These are phyloP conservation scores for Otocyon megalotis DNA, from an alignment of 2,113 vertebrate genomes.

Conservation along the genomic window DNA sequence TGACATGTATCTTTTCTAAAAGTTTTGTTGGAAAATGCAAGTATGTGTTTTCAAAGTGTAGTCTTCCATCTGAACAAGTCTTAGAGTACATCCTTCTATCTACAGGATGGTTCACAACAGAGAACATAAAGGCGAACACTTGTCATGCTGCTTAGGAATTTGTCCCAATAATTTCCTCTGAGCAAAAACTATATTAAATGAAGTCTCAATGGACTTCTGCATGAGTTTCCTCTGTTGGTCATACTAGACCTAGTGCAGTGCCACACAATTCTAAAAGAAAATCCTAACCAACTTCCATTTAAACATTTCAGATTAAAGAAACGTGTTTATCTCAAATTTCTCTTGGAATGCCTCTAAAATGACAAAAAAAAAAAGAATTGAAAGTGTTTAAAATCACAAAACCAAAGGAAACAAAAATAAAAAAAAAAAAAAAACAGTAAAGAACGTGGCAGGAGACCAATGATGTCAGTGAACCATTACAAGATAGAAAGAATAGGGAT, in stretches of 20 bases:
- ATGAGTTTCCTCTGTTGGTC: background rate
- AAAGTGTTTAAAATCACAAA: conserved; percentile 46
- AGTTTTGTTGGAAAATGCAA: background rate
- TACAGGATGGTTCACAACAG: background rate
- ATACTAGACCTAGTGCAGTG: background rate
- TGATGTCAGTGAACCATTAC: background rate
- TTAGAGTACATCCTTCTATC: background rate
- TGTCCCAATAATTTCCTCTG: background rate
- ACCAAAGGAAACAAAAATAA: background rate
- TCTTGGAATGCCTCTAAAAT: background rate
- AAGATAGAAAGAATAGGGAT: background rate
- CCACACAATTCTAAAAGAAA: background rate
- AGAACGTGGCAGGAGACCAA: background rate
- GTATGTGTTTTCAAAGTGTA: conserved; percentile 41
- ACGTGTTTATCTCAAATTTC: background rate
- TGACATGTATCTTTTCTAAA: background rate
- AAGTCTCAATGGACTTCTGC: background rate
- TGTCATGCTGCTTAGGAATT: background rate
- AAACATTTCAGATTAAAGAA: background rate
- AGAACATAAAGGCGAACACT: background rate
- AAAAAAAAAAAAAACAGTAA: background rate
- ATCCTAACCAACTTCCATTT: background rate
- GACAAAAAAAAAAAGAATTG: conserved; percentile 13
- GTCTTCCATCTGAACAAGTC: background rate
- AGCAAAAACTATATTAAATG: background rate